Evolutionary conservation across 2,797 vertebrate genomes (phyloP).

Genomic region (Platalea minor): DNA sequence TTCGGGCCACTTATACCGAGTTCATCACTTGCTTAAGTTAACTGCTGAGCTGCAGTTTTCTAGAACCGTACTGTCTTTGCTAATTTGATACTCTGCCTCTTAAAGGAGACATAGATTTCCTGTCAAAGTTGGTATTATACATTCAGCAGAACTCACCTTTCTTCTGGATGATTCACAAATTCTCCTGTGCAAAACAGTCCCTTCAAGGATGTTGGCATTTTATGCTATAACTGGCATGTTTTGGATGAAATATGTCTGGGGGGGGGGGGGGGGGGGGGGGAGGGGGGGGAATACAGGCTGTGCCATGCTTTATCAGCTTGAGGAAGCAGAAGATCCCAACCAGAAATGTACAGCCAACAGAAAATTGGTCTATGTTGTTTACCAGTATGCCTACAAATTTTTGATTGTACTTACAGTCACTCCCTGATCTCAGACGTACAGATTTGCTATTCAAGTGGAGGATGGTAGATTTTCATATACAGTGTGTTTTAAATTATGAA

Average conservation of each 20-base stretch:
- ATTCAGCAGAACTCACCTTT: slow-evolving; percentile 5
- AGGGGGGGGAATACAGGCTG: background rate
- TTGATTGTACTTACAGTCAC: background rate
- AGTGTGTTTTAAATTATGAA: background rate
- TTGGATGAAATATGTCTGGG: background rate
- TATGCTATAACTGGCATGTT: fast-evolving
- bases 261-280: too few species aligned
- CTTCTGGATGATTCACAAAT: slow-evolving; percentile 4
- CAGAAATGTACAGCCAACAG: background rate
- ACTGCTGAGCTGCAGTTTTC: slow-evolving; percentile 29
- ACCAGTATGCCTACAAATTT: background rate
- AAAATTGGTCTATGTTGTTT: background rate
- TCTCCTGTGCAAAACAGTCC: background rate
- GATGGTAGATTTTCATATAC: background rate
- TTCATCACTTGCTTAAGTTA: slow-evolving; percentile 10
- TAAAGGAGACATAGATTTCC: slow-evolving; percentile 36
- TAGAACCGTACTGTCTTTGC: background rate
- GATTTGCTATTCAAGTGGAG: background rate
- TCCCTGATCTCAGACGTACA: background rate
- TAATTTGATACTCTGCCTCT: slow-evolving; percentile 31
- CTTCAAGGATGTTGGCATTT: background rate
- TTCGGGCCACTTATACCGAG: background rate
- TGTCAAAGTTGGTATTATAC: background rate
- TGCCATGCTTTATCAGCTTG: background rate
- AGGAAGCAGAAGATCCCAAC: background rate